A percentile compares a stretch with the other conserved stretches of the same genome.
These are phyloP conservation scores for Amphipyra tragopoginis DNA, from an alignment of 2,888 invertebrate genomes.

Conservation along the genomic window DNA sequence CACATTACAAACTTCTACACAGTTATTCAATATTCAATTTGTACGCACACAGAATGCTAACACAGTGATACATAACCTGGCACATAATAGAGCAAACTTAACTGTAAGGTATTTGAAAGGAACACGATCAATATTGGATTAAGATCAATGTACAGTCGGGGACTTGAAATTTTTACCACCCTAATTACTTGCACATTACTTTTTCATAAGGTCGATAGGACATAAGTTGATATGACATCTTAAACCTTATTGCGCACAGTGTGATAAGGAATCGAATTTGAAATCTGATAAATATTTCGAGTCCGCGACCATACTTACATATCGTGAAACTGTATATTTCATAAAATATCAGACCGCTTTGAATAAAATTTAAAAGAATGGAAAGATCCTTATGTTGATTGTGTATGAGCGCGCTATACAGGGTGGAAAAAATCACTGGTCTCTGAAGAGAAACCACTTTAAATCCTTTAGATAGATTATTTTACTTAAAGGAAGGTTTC, in stretches of 20 bases:
- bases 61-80: slow-evolving; percentile 55
- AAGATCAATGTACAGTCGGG: slow-evolving; percentile 15
- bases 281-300: no score
- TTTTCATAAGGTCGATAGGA: no score
- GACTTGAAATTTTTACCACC: no score
- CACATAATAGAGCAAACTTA: slow-evolving; percentile 50
- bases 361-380: background rate
- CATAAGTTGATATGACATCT: no score
- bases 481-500: no score
- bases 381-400: slow-evolving; percentile 36
- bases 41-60: slow-evolving; percentile 60
- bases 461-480: no score
- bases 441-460: no score
- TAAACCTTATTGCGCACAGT: no score
- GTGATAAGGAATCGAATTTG: no score
- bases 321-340: slow-evolving; percentile 1
- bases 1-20: slow-evolving; percentile 51
- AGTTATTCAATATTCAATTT: slow-evolving; percentile 54
- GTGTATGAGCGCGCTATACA: slow-evolving; percentile 42
- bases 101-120: slow-evolving; percentile 29
- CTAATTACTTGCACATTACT: no score
- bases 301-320: background rate
- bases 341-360: background rate
- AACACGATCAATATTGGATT: slow-evolving; percentile 59
- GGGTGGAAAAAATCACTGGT: no score